These are phyloP conservation scores for Protonemura montana DNA, from an alignment of 2,888 invertebrate species.

Conservation along the genomic window DNA sequence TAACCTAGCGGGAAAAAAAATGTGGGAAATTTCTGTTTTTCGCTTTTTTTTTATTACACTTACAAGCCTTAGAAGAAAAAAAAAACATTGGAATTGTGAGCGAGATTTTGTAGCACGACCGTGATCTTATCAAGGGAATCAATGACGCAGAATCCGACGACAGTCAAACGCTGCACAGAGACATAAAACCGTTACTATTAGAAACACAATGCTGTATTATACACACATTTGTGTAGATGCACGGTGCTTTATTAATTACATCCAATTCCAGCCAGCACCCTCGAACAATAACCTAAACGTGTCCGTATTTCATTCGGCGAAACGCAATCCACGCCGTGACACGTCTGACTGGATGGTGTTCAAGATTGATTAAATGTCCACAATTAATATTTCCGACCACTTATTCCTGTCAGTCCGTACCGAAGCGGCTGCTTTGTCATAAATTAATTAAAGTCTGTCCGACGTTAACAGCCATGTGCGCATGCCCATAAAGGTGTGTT, in stretches of 20 bases:
- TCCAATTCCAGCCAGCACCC: neutral
- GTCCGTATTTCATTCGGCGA: neutral
- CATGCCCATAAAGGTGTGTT: neutral
- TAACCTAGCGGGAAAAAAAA: neutral
- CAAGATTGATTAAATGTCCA: neutral
- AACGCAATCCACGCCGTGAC: neutral
- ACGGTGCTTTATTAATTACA: neutral
- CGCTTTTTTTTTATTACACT: neutral
- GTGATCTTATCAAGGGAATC: neutral
- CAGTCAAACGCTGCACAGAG: neutral
- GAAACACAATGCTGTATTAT: neutral
- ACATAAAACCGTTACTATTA: neutral
- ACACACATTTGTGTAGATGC: neutral
- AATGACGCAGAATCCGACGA: neutral
- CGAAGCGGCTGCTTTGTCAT: neutral
- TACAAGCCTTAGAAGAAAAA: neutral
- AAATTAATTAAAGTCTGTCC: neutral
- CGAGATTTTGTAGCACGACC: neutral
- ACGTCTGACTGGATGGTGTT: neutral
- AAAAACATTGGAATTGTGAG: neutral
- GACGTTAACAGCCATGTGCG: neutral
- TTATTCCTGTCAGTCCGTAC: neutral
- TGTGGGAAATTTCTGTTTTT: neutral
- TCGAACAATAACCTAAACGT: neutral
- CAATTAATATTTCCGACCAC: constrained; percentile 12